Conservation (phyloP, 2,113 vertebrate genomes). For the Callopanchax toddi region DNA sequence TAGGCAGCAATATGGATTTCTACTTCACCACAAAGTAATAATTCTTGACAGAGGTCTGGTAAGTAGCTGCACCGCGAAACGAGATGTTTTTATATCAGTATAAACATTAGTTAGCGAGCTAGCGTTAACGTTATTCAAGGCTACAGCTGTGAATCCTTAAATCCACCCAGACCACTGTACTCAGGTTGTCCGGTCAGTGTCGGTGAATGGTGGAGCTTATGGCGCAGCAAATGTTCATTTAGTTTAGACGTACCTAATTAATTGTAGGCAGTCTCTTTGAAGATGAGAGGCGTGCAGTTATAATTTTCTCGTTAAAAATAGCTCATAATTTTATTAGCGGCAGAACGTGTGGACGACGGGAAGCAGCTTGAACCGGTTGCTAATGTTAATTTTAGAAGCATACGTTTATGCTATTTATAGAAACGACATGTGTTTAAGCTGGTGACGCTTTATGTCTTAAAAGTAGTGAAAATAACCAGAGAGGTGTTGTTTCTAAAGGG, state of each 20-base stretch:
- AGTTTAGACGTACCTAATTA: background rate
- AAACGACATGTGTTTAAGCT: background rate
- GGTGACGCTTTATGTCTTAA: background rate
- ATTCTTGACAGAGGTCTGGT: constrained; percentile 40
- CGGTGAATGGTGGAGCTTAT: background rate
- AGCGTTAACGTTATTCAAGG: constrained; percentile 42
- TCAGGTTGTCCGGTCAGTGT: background rate
- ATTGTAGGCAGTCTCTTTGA: too few species aligned
- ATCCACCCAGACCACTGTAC: background rate
- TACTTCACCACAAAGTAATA: constrained; percentile 30
- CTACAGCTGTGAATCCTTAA: constrained; percentile 27
- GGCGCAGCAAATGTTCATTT: too few species aligned
- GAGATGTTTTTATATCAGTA: constrained; percentile 19
- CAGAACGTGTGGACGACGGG: background rate
- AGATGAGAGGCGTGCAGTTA: background rate
- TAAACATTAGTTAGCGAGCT: constrained; percentile 65
- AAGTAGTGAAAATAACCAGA: background rate
- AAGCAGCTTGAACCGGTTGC: background rate
- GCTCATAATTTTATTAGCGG: background rate
- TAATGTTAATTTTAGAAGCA: constrained; percentile 7
- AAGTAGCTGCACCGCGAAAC: constrained; percentile 31
- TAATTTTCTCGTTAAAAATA: background rate
- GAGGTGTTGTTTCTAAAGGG: background rate
- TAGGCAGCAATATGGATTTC: constrained; percentile 37
- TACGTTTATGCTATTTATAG: background rate